Evolutionary conservation across 2,888 invertebrate genomes (phyloP).

Genomic region (Trissolcus japonicus): DNA sequence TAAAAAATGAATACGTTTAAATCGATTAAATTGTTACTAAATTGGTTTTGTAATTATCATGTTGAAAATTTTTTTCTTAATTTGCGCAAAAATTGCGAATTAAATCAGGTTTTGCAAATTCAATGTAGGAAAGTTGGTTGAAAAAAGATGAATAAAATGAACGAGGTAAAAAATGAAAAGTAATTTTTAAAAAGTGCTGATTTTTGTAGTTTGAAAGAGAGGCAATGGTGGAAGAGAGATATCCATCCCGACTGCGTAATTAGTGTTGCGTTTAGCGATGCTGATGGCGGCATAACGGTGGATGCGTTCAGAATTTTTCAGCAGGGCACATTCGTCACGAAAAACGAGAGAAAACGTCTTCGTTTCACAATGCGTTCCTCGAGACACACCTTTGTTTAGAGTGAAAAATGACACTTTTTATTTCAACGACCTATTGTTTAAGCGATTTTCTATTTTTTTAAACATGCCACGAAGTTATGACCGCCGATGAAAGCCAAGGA

Average conservation of each 20-base stretch:
- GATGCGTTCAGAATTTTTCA: constrained; percentile 12
- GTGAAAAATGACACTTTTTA: constrained; percentile 19
- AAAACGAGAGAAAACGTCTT: constrained; percentile 16
- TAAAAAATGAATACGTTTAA: background rate
- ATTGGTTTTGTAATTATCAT: background rate
- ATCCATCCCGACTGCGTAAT: constrained; percentile 10
- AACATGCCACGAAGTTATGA: background rate
- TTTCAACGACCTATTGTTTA: constrained; percentile 20
- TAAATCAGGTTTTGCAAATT: too few relatives aligned
- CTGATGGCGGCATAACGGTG: constrained; percentile 11
- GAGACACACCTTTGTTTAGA: constrained; percentile 24
- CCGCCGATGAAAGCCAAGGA: too few relatives aligned
- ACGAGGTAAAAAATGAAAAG: too few relatives aligned
- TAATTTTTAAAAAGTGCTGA: too few relatives aligned
- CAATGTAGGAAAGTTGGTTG: too few relatives aligned
- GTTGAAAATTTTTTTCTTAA: background rate
- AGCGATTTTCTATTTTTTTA: constrained; percentile 4
- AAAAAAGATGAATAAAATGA: too few relatives aligned
- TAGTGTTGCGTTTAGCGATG: constrained; percentile 13
- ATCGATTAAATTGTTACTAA: background rate
- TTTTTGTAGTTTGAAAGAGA: background rate
- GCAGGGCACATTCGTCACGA: constrained; percentile 2
- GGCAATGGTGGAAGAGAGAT: background rate
- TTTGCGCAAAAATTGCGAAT: too few relatives aligned
- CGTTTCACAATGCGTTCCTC: constrained; percentile 15